Base-by-base conservation (phyloP, 1,140 invertebrate genomes). In the Penaeus indicus region DNA sequence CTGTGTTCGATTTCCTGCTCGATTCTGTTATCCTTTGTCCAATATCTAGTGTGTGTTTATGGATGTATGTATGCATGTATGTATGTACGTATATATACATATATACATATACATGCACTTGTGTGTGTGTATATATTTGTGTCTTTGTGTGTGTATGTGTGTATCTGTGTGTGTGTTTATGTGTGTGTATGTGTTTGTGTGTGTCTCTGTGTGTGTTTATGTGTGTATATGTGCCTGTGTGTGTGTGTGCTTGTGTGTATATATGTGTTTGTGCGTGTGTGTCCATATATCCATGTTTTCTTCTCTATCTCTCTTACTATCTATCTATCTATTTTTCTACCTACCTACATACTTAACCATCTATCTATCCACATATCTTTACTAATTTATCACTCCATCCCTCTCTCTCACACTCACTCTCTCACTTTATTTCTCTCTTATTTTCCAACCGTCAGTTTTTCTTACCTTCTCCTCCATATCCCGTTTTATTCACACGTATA, bases 71-170 rank as follows among this genome's bases (percentile, higher is more conserved):
- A 3, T 69, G 32, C n/a, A 69, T n/a, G n/a, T n/a, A 69, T 3
- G n/a, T n/a, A 69, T 69, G 3, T n/a, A 69, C n/a, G 19, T n/a
- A 69, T 69, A 69, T n/a, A 69, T n/a, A 69, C 19, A 69, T n/a
- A 69, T 69, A 69, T n/a, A 69, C 3, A 69, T 16, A 69, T 69
- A 69, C 19, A n/a, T 69, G n/a, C 19, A n/a, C n/a, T 4, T n/a
- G 32, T n/a, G 16, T 69, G 32, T 69, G 32, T 69, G 16, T 69
- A n/a, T 69, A 69, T 69, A 69, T 69, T n/a, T 69, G n/a, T 69
- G n/a, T 69, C n/a, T 69, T n/a, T 69, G n/a, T 69, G n/a, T 69
- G n/a, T 69, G n/a, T 69, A 69, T 69, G n/a, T 69, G n/a, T 69
- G n/a, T 69, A 21, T 69, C n/a, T 69, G n/a, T 69, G n/a, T 69